phyloP scores from a whole-genome alignment of 2,113 vertebrate species.

The Hypanus sabinus region DNA sequence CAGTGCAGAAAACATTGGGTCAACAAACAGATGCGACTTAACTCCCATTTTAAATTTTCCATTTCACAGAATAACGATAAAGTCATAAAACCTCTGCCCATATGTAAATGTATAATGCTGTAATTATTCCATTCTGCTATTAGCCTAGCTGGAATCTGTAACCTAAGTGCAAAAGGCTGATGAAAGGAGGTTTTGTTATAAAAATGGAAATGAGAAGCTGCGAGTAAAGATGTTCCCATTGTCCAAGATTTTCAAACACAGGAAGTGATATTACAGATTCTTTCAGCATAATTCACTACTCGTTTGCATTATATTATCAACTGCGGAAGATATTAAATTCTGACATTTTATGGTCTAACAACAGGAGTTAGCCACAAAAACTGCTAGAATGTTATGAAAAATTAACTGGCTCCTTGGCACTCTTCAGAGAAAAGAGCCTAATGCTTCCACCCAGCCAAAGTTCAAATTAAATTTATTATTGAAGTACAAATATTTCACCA shows the following conservation, averaged over 20 bases:
- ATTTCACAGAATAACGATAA: neutral
- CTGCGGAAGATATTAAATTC: neutral
- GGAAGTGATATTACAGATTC: neutral
- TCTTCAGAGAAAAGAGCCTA: neutral
- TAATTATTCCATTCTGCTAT: neutral
- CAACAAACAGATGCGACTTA: neutral
- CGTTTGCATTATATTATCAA: neutral
- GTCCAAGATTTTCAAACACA: neutral
- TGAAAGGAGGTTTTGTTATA: neutral
- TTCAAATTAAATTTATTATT: too few relatives aligned
- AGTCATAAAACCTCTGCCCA: neutral
- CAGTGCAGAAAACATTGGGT: neutral
- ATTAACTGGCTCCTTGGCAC: neutral
- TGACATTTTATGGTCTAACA: neutral
- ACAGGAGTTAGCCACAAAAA: neutral
- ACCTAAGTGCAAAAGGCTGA: neutral
- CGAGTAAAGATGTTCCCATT: neutral
- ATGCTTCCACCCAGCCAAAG: neutral
- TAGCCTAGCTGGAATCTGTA: neutral
- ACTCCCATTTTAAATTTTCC: neutral
- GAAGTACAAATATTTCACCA: too few relatives aligned
- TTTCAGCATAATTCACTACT: neutral
- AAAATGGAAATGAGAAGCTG: neutral
- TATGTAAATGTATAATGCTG: neutral
- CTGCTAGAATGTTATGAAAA: neutral